Evolutionary conservation across 2,797 vertebrate genomes (phyloP), one percentile per base, ranked within the genome.

Genomic region (Morelia viridis): DNA sequence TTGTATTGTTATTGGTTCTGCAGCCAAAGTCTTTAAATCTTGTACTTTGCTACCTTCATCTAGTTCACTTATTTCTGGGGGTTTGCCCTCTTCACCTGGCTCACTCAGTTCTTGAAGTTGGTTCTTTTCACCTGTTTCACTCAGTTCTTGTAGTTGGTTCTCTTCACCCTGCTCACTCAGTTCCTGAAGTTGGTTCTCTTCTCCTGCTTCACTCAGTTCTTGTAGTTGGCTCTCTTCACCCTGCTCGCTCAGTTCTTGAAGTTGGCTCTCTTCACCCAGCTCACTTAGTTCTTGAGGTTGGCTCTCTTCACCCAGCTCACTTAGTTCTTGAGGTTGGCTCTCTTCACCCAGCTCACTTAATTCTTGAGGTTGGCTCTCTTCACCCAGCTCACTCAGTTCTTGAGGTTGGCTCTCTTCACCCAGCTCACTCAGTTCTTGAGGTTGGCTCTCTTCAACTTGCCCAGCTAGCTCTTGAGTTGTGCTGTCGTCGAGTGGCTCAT

Each of bases 251-350:
- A 80, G 71, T 10, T 46, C 35, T 80, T 46, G 35, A 80, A 10
- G 3, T 46, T 24, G 71, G 1, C 0, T 80, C 10, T 80, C 71
- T 4, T 80, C 19, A 46, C 0, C 35, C 3, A 1, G 17, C 3
- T 80, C 3, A 0, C 3, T 80, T 8, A 80, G 35, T 4, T 46
- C 19, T 80, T 76, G 71, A 41, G 10, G 17, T 41, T 22, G 71
- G 3, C 0, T 46, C 0, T 80, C 35, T 11, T 80, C 19, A 11
- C 1, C 1, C 19, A 0, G 35, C 0, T 80, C 0, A 0, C 19
- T 80, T 0, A 80, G 9, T 0, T 80, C 19, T 80, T 80, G 19
- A 80, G 1, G 35, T 46, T 11, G 35, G 3, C 1, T 80, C 9
- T 80, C 71, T 41, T 76, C 71, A 68, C 1, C 65, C 5, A 15